Evolutionary conservation across 37 sponge, comb jelly and placozoan species (phyloP).

Genomic region (Chondrosia reniformis): DNA sequence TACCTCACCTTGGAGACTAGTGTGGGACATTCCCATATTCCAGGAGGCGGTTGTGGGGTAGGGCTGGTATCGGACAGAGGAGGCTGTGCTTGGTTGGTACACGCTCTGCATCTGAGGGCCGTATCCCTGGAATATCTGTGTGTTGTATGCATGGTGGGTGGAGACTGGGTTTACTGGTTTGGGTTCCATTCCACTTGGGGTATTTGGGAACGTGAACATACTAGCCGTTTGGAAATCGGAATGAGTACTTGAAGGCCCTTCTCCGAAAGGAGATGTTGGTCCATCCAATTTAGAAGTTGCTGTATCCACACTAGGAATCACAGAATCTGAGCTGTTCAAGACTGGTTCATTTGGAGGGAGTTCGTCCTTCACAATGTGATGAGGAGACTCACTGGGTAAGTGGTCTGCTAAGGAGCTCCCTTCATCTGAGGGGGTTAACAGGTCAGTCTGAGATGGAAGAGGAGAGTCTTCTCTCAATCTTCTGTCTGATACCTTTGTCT

Average conservation of each 20-base stretch:
- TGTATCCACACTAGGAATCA: not conserved
- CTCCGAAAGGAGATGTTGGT: not conserved
- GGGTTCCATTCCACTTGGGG: not conserved
- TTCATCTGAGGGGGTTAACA: slow-evolving; percentile 7
- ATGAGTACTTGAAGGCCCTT: not conserved
- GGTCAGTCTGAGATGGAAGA: not conserved
- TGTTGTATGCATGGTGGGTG: not conserved
- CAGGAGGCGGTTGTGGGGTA: not conserved
- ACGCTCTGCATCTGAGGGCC: not conserved
- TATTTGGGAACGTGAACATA: slow-evolving; percentile 16
- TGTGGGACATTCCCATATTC: too few relatives aligned
- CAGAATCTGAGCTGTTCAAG: not conserved
- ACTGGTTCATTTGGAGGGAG: not conserved
- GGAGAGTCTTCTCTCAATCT: not conserved
- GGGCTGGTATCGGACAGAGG: slow-evolving; percentile 21
- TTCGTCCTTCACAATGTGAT: not conserved
- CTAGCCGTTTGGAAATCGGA: not conserved
- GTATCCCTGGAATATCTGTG: not conserved
- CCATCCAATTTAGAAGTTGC: not conserved
- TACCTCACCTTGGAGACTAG: too few relatives aligned
- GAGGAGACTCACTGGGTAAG: not conserved
- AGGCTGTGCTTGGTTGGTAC: not conserved
- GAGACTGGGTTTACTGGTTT: too few relatives aligned
- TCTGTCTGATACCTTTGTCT: too few relatives aligned
- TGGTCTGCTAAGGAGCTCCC: slow-evolving; percentile 5